Percentiles rank a stretch among this genome's conserved stretches.
phyloP scores from a whole-genome alignment of 2,113 vertebrate genomes.

The Chitala chitala region DNA sequence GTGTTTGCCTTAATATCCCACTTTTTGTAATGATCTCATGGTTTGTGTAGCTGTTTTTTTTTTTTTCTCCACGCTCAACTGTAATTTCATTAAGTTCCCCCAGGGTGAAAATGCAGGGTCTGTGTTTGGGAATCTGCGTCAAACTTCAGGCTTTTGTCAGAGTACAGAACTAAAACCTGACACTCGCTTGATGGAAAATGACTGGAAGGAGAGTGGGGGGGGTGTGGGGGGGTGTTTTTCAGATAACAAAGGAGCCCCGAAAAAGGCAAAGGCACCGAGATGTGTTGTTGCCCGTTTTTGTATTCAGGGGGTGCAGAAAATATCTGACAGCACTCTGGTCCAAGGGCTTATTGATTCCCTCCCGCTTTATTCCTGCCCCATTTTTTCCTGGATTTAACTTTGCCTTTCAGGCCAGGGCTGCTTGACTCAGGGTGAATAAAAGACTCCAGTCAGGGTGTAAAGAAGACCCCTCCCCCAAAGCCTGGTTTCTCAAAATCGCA shows the following conservation, averaged over 20 bases:
- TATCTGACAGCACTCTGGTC: background rate
- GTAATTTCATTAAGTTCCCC: background rate
- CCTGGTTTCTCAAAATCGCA: background rate
- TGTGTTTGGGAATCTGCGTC: background rate
- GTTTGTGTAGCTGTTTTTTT: background rate
- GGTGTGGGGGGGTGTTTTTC: background rate
- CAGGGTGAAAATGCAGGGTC: background rate
- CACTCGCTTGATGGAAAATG: background rate
- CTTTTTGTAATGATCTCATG: background rate
- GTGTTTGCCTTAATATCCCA: background rate
- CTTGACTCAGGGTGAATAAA: background rate
- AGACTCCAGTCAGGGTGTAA: background rate
- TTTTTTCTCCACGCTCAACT: no score
- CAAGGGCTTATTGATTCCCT: background rate
- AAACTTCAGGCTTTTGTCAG: background rate
- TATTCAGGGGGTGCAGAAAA: background rate
- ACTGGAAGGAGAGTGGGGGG: background rate
- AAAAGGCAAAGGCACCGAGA: background rate
- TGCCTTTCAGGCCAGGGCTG: background rate
- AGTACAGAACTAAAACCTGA: background rate
- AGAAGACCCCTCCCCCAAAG: background rate
- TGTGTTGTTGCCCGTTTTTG: background rate
- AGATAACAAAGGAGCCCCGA: no score
- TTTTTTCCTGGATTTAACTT: background rate
- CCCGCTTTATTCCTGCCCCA: background rate